Base-by-base conservation (phyloP, 2,113 vertebrate species). In the Triplophysa dalaica region DNA sequence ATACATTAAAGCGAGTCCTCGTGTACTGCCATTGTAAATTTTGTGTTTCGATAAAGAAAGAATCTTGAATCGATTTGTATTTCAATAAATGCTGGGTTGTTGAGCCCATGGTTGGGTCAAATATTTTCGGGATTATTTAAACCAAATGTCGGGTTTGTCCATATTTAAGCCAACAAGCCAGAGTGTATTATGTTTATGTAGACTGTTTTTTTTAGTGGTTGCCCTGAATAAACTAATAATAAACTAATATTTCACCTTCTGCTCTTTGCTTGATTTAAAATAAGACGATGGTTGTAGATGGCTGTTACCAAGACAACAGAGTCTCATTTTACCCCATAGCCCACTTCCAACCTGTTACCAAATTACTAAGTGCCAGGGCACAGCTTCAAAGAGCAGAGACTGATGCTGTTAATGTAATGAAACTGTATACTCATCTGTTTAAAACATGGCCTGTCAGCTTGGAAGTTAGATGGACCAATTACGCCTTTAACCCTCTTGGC, bases 311-410 rank as follows among this genome's bases (percentile, higher is more conserved):
- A 87, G 92, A 93, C 87, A 92, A 96, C 94, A 38, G 82, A 89
- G 93, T 95, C 91, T 98, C 95, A 11, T 94, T 95, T 98, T 96
- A 96, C 95, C 92, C 91, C 89, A 85, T 85, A 91, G 90, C 91
- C 93, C 94, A 95, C 95, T 95, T 94, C 93, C 96, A 97, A 92
- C 94, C 95, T 98, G 95, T 95, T 95, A 94, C 94, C 94, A 95
- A 96, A 97, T 96, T 94, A 95, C 90, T 88, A 87, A 92, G 88
- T 85, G 91, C 83, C 77, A 84, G 89, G 92, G 91, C 80, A 83
- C 89, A 88, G 93, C 94, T 93, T 95, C 93, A 94, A 93, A 95
- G 94, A 91, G 89, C 87, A 87, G 88, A 91, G 86, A 89, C 91
- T 92, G 93, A 93, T 88, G 81, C 92, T 92, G 87, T 89, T 95